A percentile compares a stretch with the other conserved stretches of the same genome.
Evolutionary conservation across 2,113 vertebrate species (phyloP).

Genomic region (Fukomys damarensis): DNA sequence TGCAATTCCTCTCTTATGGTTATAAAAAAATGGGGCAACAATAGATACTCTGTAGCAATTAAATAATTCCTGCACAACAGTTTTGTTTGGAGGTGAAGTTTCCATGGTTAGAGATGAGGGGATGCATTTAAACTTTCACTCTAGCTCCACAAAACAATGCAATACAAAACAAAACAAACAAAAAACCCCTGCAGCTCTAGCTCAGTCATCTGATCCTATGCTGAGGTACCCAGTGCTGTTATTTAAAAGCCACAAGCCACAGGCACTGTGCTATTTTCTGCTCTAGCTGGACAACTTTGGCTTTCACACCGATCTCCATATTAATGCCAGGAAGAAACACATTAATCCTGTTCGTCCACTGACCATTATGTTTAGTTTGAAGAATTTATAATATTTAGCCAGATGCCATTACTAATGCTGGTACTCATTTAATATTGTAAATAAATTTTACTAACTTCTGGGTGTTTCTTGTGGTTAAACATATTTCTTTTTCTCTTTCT

Average conservation of each 20-base stretch:
- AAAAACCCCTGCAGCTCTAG: neutral
- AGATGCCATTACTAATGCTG: slow-evolving; percentile 62
- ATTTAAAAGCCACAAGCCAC: slow-evolving; percentile 57
- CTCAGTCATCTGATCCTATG: neutral
- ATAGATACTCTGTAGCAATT: neutral
- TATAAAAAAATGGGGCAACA: neutral
- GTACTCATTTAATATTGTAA: slow-evolving; percentile 37
- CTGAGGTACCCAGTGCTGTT: neutral
- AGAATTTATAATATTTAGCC: slow-evolving; percentile 40
- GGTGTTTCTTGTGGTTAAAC: slow-evolving; percentile 47
- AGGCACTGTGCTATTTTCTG: slow-evolving; percentile 45
- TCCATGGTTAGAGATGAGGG: neutral
- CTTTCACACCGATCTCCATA: slow-evolving; percentile 8
- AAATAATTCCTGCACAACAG: slow-evolving; percentile 34
- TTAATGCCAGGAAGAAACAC: slow-evolving; percentile 21
- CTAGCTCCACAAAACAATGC: neutral
- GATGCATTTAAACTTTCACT: neutral
- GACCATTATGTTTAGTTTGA: slow-evolving; percentile 36
- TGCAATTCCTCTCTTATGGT: slow-evolving; percentile 40
- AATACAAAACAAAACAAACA: neutral
- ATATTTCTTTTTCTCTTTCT: neutral
- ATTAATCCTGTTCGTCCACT: slow-evolving; percentile 14
- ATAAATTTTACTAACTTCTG: neutral
- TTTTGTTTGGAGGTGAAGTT: slow-evolving; percentile 52
- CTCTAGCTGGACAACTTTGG: slow-evolving; percentile 31